Conservation (phyloP, 2,113 vertebrate genomes). For the Mesitornis unicolor region DNA sequence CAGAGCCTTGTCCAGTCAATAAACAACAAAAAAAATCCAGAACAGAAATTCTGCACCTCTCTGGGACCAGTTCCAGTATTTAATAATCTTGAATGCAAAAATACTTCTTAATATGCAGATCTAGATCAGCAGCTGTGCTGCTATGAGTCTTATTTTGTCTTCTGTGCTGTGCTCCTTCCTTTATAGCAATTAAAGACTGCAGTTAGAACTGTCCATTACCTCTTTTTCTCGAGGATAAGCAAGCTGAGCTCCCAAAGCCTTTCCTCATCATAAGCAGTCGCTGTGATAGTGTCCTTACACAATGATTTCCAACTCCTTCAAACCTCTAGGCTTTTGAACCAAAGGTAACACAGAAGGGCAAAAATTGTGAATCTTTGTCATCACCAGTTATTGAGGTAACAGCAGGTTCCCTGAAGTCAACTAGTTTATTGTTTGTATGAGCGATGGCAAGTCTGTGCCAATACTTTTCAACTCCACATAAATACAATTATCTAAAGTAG, state of each 20-base stretch:
- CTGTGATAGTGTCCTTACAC: neutral
- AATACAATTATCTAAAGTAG: neutral
- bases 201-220: neutral
- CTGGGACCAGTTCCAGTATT: neutral
- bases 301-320: neutral
- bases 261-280: neutral
- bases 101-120: neutral
- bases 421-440: neutral
- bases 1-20: neutral
- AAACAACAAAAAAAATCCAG: neutral
- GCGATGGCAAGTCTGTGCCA: neutral
- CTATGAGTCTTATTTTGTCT: neutral
- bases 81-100: neutral
- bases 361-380: fast-evolving
- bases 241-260: neutral
- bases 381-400: neutral
- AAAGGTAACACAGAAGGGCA: neutral
- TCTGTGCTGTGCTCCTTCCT: fast-evolving
- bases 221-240: neutral
- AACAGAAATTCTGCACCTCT: neutral
- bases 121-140: neutral
- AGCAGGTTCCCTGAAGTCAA: neutral
- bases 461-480: neutral
- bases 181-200: neutral
- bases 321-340: neutral